Base-by-base conservation (phyloP, 2,797 vertebrate species). In the Sebastes dallii region DNA sequence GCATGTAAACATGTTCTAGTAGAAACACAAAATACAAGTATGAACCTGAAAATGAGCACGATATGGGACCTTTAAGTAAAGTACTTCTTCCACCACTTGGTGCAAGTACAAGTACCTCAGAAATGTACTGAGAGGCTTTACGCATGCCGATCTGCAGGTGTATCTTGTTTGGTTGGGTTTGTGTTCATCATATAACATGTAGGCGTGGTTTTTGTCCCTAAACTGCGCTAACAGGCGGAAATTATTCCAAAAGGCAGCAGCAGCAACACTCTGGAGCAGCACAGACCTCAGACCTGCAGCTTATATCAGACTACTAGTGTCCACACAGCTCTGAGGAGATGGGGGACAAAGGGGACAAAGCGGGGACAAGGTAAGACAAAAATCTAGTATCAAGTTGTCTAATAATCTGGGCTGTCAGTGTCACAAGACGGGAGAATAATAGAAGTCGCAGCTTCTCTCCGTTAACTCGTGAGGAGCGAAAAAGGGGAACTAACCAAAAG, bases 361-460 rank as follows among this genome's bases (percentile, higher is more conserved):
- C 69, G 6, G 88, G 86, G 22, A 90, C 86, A 69, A 88, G 86
- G 88, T 90, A 65, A 58, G 88, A 25, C 0, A 10, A 2, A 0
- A 1, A 2, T 2, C 4, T 6, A 18, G 29, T 3, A 1, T 39
- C 13, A 14, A 39, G 5, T 39, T 39, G 36, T 39, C 36, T 39
- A 39, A 39, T 39, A 39, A 39, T 14, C 5, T 50, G 12, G 4
- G 6, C 18, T 42, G 59, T 55, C 60, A 62, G 30, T 20, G 20
- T 24, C 32, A 56, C 10, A 46, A 13, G 1, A 8, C 16, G 16
- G 10, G 8, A 24, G 14, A 39, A 39, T 39, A 39, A 39, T 2
- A 20, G 16, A 34, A 25, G n/a, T 50, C 34, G 36, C 5, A 39
- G 55, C 24, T 20, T 5, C n/a, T 24, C 13, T 6, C 10, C 27